Percentiles rank a stretch among this genome's conserved stretches.
phyloP scores from a whole-genome alignment of 2,797 vertebrate genomes.

The Eospalax fontanierii region DNA sequence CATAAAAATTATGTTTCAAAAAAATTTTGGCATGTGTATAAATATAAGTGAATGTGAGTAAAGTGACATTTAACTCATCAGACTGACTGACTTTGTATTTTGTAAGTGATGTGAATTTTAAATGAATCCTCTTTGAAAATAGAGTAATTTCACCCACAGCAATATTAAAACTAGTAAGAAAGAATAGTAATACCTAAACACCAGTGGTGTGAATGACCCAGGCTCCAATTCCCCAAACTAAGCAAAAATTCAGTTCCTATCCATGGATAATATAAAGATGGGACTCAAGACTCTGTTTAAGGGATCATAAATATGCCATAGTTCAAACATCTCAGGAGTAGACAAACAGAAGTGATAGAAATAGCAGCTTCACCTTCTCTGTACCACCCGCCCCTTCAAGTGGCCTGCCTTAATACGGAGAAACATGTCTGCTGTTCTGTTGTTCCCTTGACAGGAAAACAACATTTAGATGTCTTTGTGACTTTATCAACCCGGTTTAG shows the following conservation, averaged over 20 bases:
- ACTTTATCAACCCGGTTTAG: no score
- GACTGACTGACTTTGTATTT: neutral
- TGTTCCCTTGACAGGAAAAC: neutral
- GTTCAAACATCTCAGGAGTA: no score
- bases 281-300: neutral
- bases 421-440: no score
- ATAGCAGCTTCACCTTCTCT: neutral
- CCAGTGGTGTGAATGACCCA: neutral
- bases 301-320: neutral
- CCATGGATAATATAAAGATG: no score
- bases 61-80: neutral
- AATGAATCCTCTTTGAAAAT: neutral
- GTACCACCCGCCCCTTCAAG: rapidly evolving
- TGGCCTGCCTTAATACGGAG: no score
- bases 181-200: rapidly evolving
- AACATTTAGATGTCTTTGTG: no score
- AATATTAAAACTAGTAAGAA: neutral
- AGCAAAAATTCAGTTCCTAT: no score
- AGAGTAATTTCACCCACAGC: neutral
- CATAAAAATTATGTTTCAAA: no score
- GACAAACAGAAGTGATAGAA: neutral
- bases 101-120: neutral
- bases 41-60: no score
- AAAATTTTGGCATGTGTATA: neutral
- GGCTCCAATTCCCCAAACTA: rapidly evolving